phyloP scores from a whole-genome alignment of 2,888 invertebrate genomes.

The Latheticus oryzae region DNA sequence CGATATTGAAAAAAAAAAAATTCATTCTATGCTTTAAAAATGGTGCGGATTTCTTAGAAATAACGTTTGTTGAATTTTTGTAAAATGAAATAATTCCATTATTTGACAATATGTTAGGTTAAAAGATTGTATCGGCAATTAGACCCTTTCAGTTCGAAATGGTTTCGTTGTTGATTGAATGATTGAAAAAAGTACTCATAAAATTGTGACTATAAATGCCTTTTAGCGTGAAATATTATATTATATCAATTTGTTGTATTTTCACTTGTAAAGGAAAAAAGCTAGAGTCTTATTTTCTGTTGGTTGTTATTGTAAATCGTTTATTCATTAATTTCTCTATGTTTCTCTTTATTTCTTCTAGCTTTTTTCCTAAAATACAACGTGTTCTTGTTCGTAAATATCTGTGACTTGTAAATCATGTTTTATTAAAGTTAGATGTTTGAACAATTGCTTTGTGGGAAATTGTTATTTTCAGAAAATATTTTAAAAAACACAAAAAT shows the following conservation, averaged over 20 bases:
- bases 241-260: slow-evolving; percentile 64
- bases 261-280: slow-evolving; percentile 60
- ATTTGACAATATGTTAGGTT: slow-evolving; percentile 66
- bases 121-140: slow-evolving; percentile 46
- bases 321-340: slow-evolving; percentile 39
- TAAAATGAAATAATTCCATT: slow-evolving; percentile 62
- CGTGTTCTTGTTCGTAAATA: slow-evolving; percentile 65
- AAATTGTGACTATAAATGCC: slow-evolving; percentile 67
- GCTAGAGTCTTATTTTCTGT: slow-evolving; percentile 51
- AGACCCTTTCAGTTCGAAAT: slow-evolving; percentile 24
- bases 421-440: slow-evolving; percentile 67
- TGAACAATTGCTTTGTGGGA: slow-evolving; percentile 69
- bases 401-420: slow-evolving; percentile 65
- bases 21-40: slow-evolving; percentile 37
- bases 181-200: slow-evolving; percentile 54
- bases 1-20: no score
- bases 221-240: slow-evolving; percentile 65
- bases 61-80: slow-evolving; percentile 48
- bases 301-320: slow-evolving; percentile 32
- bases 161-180: slow-evolving; percentile 15
- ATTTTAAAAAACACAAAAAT: slow-evolving; percentile 67
- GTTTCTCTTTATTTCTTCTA: slow-evolving; percentile 39
- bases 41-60: slow-evolving; percentile 48
- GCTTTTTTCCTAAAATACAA: slow-evolving; percentile 59
- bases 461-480: slow-evolving; percentile 70